Evolutionary conservation across 2,888 invertebrate genomes (phyloP), one percentile per base, ranked within the genome.

Genomic region (Phanerotoma sp.): DNA sequence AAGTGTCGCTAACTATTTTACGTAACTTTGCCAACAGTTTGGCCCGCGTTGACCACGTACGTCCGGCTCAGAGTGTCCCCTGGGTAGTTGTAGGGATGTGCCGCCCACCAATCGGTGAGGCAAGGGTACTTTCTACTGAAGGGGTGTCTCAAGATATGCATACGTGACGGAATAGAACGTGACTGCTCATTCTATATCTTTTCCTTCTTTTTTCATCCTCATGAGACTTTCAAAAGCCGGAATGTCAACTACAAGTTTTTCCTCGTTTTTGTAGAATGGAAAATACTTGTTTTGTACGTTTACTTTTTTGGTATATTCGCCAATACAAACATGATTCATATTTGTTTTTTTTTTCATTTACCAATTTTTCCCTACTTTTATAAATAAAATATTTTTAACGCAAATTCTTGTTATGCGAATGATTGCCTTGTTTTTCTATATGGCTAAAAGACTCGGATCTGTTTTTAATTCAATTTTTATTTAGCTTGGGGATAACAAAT

Each of bases 1-100:
- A 74, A 76, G 75, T 76, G 77, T 77, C 75, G 75, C 76, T 77
- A 77, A 77, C 77, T 77, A 77, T 77, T 77, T 77, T 77, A 77
- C 77, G 72, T 75, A 77, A 77, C 77, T 77, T 75, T 65, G 73
- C 68, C 75, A 75, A 76, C 77, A 76, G 77, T 75, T 77, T 75
- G 74, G 71, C 70, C 72, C 70, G 69, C 70, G 77, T 71, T 77
- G 77, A 77, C 77, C 77, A 77, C 76, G 77, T 77, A 74, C 75
- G 74, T 75, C 73, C 73, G 72, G 71, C 67, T 66, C 64, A 55
- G 54, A 48, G 55, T 61, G 58, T 75, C 75, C 71, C 74, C 64
- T 62, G 74, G 72, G 75, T 52, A 47, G 51, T 46, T n/a, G 33
- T 51, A 38, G 37, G 32, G 52, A 38, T 21, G 38, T 35, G 49